Conservation (phyloP, 2,888 invertebrate genomes). For the Campoplex nolae region DNA sequence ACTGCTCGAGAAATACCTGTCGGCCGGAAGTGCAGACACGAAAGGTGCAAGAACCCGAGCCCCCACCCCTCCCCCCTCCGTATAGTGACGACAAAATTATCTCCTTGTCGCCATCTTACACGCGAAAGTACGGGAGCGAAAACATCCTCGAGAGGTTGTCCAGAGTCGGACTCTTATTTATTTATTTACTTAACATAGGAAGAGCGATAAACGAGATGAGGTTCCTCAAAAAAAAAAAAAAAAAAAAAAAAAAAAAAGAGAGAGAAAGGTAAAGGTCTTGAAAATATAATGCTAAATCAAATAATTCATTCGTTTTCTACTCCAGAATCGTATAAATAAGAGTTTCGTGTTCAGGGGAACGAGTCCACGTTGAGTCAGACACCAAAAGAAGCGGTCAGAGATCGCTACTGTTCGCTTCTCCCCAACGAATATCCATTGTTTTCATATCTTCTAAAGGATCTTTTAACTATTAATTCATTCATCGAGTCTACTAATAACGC, state of each 20-base stretch:
- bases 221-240: not conserved
- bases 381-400: constrained; percentile 1
- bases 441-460: not conserved
- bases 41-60: constrained; percentile 50
- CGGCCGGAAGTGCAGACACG: constrained; percentile 65
- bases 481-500: not conserved
- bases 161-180: not conserved
- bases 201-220: constrained; percentile 39
- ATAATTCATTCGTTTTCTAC: constrained; percentile 19
- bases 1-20: constrained; percentile 52
- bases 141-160: constrained; percentile 29
- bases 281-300: not conserved
- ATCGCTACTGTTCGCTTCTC: not conserved
- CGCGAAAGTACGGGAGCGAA: constrained; percentile 47
- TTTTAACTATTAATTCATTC: constrained; percentile 1
- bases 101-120: constrained; percentile 64
- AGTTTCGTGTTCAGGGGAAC: constrained; percentile 49
- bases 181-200: not conserved
- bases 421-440: constrained; percentile 9
- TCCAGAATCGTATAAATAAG: not conserved
- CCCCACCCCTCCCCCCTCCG: constrained; percentile 33
- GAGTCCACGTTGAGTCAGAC: constrained; percentile 56
- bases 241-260: not conserved
- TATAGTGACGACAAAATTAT: constrained; percentile 62
- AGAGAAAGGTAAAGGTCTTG: constrained; percentile 27